Percentiles rank a stretch among this genome's conserved stretches.
Evolutionary conservation across 1,140 invertebrate species (phyloP).

Genomic region (Drosophila baimaii): DNA sequence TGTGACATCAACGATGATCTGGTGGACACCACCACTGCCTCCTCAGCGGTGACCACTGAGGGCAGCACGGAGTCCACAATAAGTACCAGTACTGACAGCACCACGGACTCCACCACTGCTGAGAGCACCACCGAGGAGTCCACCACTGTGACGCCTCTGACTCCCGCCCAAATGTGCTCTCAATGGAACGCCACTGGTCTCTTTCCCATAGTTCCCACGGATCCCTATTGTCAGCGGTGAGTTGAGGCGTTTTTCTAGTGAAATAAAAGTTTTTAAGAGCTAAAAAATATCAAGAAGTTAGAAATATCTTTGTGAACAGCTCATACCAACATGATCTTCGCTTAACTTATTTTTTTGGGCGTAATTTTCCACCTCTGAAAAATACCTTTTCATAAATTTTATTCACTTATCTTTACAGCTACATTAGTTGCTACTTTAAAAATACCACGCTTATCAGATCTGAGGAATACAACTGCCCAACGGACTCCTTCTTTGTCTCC

Average conservation of each 20-base stretch:
- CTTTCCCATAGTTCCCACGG: constrained; percentile 55
- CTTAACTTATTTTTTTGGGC: neutral
- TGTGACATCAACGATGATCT: constrained; percentile 67
- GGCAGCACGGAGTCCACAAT: constrained; percentile 1
- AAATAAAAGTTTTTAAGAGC: no score
- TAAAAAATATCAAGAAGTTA: no score
- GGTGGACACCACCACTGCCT: constrained; percentile 45
- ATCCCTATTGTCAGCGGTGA: constrained; percentile 71
- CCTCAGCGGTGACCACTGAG: constrained; percentile 4
- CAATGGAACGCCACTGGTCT: constrained; percentile 43
- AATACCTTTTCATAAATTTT: constrained; percentile 1
- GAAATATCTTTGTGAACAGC: neutral
- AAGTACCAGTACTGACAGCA: constrained; percentile 10
- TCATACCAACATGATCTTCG: neutral
- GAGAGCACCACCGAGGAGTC: constrained; percentile 1
- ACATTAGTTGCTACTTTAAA: constrained; percentile 64
- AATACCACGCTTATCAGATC: constrained; percentile 40
- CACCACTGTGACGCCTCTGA: constrained; percentile 20
- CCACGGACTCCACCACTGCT: constrained; percentile 3
- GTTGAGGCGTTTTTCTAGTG: no score
- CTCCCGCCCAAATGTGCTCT: constrained; percentile 52
- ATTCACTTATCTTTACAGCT: constrained; percentile 60
- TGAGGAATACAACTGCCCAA: constrained; percentile 53
- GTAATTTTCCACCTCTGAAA: constrained; percentile 10
- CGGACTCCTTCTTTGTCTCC: constrained; percentile 53